Evolutionary conservation across 2,888 invertebrate species (phyloP).

Genomic region (Hoplodrina blanda): DNA sequence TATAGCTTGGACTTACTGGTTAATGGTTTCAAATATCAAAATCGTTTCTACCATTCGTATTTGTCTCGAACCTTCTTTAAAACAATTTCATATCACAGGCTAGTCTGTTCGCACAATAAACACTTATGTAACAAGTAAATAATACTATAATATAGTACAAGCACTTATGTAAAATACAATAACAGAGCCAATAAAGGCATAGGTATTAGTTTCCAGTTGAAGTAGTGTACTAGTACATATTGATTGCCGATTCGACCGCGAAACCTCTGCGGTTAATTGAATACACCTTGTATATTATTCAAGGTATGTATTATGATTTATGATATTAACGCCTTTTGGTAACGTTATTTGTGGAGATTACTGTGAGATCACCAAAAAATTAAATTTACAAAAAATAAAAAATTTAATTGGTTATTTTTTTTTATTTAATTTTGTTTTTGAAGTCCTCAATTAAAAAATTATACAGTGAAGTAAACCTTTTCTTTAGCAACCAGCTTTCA

Average conservation of each 20-base stretch:
- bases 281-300: conserved; percentile 29
- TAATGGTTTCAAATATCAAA: no score
- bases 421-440: not conserved
- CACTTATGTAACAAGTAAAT: conserved; percentile 30
- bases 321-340: conserved; percentile 38
- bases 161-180: conserved; percentile 28
- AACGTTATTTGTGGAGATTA: conserved; percentile 1
- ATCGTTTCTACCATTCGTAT: not conserved
- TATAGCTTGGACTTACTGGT: not conserved
- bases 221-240: conserved; percentile 30
- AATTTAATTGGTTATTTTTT: no score
- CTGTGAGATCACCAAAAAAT: no score
- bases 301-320: conserved; percentile 37
- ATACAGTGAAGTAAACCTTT: not conserved
- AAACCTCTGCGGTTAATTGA: conserved; percentile 54
- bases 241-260: conserved; percentile 57
- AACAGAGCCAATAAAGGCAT: conserved; percentile 42
- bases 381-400: no score
- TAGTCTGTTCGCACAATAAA: not conserved
- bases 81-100: not conserved
- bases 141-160: not conserved
- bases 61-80: not conserved
- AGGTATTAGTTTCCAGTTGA: conserved; percentile 50
- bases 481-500: no score
- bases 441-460: not conserved